These are phyloP conservation scores for Silurus meridionalis DNA, from an alignment of 2,113 vertebrate species.

Conservation along the genomic window DNA sequence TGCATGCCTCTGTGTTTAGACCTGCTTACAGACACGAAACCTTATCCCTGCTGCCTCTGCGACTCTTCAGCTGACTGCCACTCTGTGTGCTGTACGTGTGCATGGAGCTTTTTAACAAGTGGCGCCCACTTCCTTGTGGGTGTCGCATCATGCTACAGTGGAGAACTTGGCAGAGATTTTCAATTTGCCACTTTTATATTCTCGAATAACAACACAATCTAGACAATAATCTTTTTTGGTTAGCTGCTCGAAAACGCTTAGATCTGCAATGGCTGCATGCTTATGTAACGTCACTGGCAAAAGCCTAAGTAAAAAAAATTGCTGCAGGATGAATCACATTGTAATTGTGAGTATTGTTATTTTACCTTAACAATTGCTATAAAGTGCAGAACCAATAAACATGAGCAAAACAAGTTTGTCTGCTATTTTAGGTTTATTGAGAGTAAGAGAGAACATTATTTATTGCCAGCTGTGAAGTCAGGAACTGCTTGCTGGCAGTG, in stretches of 20 bases:
- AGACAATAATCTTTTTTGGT: neutral
- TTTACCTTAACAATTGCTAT: neutral
- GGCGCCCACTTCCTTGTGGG: neutral
- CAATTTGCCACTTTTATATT: neutral
- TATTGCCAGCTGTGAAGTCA: neutral
- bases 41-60: constrained; percentile 56
- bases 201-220: neutral
- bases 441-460: neutral
- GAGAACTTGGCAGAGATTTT: neutral
- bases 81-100: constrained; percentile 43
- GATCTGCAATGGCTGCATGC: neutral
- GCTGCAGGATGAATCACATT: neutral
- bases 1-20: constrained; percentile 53
- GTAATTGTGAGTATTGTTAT: neutral
- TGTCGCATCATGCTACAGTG: neutral
- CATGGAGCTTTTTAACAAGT: constrained; percentile 29
- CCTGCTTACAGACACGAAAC: constrained; percentile 58
- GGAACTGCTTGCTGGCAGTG: neutral
- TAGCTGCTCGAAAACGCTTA: neutral
- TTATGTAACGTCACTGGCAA: neutral
- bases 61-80: neutral
- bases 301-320: neutral
- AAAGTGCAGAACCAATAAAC: neutral
- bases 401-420: neutral
- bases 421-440: neutral